A percentile compares a stretch with the other conserved stretches of the same genome.
Evolutionary conservation across 1,140 invertebrate genomes (phyloP).

Genomic region (Drosophila micromelanica): DNA sequence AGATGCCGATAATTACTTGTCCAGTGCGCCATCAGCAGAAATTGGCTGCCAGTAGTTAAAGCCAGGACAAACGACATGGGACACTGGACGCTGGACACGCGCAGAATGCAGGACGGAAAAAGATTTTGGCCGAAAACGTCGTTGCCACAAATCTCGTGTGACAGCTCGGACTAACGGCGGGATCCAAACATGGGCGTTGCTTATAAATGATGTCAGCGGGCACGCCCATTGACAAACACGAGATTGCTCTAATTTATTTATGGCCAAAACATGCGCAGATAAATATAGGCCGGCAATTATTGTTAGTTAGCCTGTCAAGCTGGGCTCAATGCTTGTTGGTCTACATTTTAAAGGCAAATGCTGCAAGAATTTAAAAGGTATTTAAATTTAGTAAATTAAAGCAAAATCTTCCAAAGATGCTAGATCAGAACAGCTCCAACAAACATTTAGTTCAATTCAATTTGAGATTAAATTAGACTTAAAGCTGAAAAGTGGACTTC

Average conservation of each 20-base stretch:
- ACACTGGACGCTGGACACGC: not conserved
- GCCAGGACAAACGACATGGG: constrained; percentile 25
- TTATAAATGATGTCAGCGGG: constrained; percentile 62
- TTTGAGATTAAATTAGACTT: too few relatives aligned
- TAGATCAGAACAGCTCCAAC: too few relatives aligned
- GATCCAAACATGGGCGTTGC: constrained; percentile 46
- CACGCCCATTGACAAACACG: constrained; percentile 64
- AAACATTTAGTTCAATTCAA: too few relatives aligned
- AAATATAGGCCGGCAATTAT: constrained; percentile 22
- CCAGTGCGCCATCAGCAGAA: constrained; percentile 77
- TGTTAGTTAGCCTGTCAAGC: not conserved
- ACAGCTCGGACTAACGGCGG: constrained; percentile 44
- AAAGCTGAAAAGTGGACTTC: too few relatives aligned
- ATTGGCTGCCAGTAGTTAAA: constrained; percentile 59
- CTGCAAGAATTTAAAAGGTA: not conserved
- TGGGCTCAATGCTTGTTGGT: not conserved
- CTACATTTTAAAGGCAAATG: not conserved
- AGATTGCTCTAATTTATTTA: constrained; percentile 74
- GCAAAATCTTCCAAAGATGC: too few relatives aligned
- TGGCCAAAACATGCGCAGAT: constrained; percentile 45
- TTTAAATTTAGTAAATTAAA: not conserved
- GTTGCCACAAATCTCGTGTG: constrained; percentile 64
- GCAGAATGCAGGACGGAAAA: constrained; percentile 26
- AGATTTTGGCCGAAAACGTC: constrained; percentile 63
- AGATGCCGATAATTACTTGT: constrained; percentile 75